These are phyloP conservation scores for Loriculus beryllinus DNA, from an alignment of 2,797 vertebrate species.

Conservation along the genomic window DNA sequence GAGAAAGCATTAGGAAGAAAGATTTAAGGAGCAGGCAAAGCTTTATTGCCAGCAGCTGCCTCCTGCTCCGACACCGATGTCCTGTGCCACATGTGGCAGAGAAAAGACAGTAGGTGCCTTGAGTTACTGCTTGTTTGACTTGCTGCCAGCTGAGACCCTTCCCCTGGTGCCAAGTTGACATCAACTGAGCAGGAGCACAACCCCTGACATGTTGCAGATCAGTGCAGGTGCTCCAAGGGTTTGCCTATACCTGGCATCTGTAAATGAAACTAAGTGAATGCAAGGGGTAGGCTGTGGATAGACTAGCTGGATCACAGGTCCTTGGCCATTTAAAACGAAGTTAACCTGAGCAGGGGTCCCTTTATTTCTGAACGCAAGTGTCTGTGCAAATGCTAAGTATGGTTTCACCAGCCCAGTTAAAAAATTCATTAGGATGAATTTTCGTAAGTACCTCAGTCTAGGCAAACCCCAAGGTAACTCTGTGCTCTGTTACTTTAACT, in stretches of 20 bases:
- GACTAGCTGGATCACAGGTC: background rate
- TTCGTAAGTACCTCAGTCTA: background rate
- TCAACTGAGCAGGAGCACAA: background rate
- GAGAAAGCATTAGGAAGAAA: constrained; percentile 4
- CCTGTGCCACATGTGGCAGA: background rate
- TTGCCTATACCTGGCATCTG: background rate
- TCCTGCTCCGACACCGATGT: background rate
- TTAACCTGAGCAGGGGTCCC: background rate
- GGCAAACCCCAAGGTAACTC: background rate
- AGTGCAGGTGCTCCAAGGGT: background rate
- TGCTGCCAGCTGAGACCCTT: background rate
- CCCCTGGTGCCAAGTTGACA: background rate
- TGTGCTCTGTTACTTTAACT: background rate
- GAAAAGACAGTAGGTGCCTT: background rate
- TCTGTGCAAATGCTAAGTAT: background rate
- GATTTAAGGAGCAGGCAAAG: background rate
- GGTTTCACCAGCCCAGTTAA: background rate
- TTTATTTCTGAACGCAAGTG: background rate
- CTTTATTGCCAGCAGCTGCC: background rate
- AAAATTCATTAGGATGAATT: background rate
- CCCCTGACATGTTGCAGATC: background rate
- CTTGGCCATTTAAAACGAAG: background rate
- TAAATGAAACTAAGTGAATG: background rate
- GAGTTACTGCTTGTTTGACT: background rate
- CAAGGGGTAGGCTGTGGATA: background rate